Evolutionary conservation across 2,888 invertebrate genomes (phyloP), one percentile per base, ranked within the genome.

Genomic region (Mycalesis mineus): DNA sequence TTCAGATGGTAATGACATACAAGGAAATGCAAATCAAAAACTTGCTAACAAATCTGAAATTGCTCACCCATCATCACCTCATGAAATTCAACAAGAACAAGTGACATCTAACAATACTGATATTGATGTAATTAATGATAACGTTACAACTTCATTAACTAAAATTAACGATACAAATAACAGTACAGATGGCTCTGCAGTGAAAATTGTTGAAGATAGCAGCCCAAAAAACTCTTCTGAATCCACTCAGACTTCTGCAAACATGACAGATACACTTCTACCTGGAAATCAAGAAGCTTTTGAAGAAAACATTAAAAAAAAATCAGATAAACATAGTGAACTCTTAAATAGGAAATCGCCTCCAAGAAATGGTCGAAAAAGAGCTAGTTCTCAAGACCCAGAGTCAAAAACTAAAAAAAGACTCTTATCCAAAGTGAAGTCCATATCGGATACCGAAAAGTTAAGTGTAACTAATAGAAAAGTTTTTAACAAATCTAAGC

Each of bases 271-370:
- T 63, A 73, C 80, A 13, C 66, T 76, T 22, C 70, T 88, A 37
- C 88, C 88, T 15, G 85, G 83, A 63, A 89, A 89, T 65, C 88
- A 82, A 66, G 88, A 89, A 72, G 83, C 68, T 37, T 66, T 84
- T 8, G 66, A 70, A 47, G 65, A 62, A 37, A 61, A 62, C 36
- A 39, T 28, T 14, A 58, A 63, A 48, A 48, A n/a, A 7, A 8
- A 39, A 36, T 31, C 14, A 17, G 33, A 50, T 15, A 44, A 33
- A 15, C 22, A 6, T 11, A 29, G 45, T 29, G 11, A n/a, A 14
- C 7, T 11, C 36, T 36, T 47, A 2, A 51, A 51, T 11, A 41
- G 22, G 48, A 45, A 47, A 53, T 48, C 4, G 22, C 51, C 29
- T 59, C 39, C 42, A 51, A 14, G 41, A 54, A 57, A 48, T 8